A percentile compares a stretch with the other conserved stretches of the same genome.
phyloP scores from a whole-genome alignment of 1,140 invertebrate genomes.

The Xylocopa sonorina region DNA sequence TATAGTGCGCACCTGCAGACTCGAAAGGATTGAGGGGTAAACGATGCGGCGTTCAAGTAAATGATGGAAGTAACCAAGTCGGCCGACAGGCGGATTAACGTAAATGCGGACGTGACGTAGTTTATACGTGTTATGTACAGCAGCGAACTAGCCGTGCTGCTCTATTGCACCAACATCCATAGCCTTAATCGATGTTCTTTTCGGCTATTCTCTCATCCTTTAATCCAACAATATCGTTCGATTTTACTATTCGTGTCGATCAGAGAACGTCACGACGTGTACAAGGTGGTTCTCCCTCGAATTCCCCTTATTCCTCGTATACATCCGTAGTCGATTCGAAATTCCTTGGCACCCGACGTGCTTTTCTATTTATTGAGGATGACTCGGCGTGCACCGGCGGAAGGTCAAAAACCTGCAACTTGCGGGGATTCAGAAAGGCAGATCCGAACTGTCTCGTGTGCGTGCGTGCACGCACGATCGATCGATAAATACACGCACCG shows the following conservation, averaged over 20 bases:
- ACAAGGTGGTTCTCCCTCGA: no score
- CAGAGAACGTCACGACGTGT: no score
- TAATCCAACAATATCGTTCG: no score
- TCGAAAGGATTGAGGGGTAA: not conserved
- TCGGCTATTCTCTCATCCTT: constrained; percentile 16
- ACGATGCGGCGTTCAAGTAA: constrained; percentile 39
- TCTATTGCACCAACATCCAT: constrained; percentile 33
- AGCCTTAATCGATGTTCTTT: constrained; percentile 23
- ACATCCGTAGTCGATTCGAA: not conserved
- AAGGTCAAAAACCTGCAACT: constrained; percentile 35
- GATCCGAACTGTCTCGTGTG: not conserved
- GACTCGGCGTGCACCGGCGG: constrained; percentile 4
- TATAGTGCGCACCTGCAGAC: no score
- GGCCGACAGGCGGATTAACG: constrained; percentile 72
- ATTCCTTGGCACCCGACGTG: constrained; percentile 16
- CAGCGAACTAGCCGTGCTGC: constrained; percentile 27
- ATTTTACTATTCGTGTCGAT: not conserved
- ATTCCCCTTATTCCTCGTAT: no score
- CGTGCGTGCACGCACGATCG: not conserved
- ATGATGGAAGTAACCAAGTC: constrained; percentile 53
- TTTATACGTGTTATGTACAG: constrained; percentile 50
- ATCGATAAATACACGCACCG: not conserved
- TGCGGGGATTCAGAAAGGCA: constrained; percentile 23
- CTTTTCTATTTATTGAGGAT: constrained; percentile 32
- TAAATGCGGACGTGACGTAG: constrained; percentile 81